Percentiles rank a stretch among this genome's conserved stretches.
phyloP scores from a whole-genome alignment of 1,140 invertebrate species.

The Ptiloglossa arizonensis region DNA sequence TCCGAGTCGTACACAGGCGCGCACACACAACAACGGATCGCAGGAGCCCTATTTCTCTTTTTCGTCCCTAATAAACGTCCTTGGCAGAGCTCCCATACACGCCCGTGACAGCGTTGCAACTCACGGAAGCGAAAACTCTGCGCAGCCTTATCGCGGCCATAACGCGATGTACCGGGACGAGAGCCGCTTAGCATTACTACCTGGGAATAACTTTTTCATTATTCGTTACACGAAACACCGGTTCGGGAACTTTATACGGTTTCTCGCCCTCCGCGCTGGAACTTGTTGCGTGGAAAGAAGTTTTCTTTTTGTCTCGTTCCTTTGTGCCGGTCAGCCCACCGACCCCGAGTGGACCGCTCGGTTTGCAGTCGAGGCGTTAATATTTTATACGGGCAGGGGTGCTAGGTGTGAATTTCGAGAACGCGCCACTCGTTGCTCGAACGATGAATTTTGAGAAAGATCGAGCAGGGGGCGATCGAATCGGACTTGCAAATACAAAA shows the following conservation, averaged over 20 bases:
- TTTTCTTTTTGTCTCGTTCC: no score
- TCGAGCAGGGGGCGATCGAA: no score
- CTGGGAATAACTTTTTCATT: neutral
- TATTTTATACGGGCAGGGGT: no score
- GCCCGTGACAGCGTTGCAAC: constrained; percentile 1
- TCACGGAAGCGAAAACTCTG: constrained; percentile 13
- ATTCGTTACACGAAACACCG: neutral
- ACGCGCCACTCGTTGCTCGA: no score
- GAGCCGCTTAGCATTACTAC: constrained; percentile 15
- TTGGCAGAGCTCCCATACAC: neutral
- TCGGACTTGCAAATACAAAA: no score
- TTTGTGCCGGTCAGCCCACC: no score
- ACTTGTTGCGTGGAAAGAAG: constrained; percentile 8
- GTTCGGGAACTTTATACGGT: no score
- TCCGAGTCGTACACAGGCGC: no score
- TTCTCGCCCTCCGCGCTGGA: neutral
- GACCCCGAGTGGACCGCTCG: no score
- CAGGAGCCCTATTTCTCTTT: constrained; percentile 9
- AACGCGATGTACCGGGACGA: neutral
- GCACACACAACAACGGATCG: constrained; percentile 6
- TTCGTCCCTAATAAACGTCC: constrained; percentile 40
- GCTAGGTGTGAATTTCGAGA: no score
- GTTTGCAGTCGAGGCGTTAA: no score
- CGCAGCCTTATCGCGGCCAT: constrained; percentile 25
- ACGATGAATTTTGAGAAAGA: no score